Percentiles rank a stretch among this genome's conserved stretches.
These are phyloP conservation scores for Spisula solida DNA, from an alignment of 2,888 invertebrate species.

Conservation along the genomic window DNA sequence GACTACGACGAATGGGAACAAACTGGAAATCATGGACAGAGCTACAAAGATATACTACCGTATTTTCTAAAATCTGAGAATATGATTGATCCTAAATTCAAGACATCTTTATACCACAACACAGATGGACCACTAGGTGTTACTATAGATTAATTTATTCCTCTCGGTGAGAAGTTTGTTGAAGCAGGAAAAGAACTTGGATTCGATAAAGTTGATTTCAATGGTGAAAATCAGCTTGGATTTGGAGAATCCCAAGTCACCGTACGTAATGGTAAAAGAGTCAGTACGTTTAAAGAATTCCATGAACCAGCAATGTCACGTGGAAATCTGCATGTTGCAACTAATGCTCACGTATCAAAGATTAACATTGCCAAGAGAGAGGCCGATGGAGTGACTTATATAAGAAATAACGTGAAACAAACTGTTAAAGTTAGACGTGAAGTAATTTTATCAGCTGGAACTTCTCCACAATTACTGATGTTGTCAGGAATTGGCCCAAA, in stretches of 20 bases:
- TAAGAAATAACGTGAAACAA: constrained; percentile 62
- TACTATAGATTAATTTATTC: constrained; percentile 11
- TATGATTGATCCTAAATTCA: constrained; percentile 11
- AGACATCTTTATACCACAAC: constrained; percentile 48
- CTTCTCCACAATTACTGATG: constrained; percentile 85
- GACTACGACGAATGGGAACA: constrained; percentile 66
- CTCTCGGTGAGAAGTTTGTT: constrained; percentile 18
- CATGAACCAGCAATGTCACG: constrained; percentile 79
- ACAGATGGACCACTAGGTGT: constrained; percentile 50
- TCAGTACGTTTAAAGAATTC: constrained; percentile 84
- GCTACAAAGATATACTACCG: constrained; percentile 64
- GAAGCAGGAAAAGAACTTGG: constrained; percentile 55
- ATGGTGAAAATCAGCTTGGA: constrained; percentile 59
- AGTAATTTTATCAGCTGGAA: constrained; percentile 85
- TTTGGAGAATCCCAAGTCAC: constrained; percentile 54
- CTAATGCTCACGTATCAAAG: constrained; percentile 75
- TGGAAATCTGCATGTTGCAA: constrained; percentile 78
- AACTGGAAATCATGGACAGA: constrained; percentile 57
- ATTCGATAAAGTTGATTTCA: constrained; percentile 58
- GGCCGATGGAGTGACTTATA: constrained; percentile 77
- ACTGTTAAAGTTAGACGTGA: constrained; percentile 74
- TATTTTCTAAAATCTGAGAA: constrained; percentile 67
- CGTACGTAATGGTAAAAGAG: constrained; percentile 77
- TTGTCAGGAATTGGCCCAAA: constrained; percentile 86
- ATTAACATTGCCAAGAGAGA: constrained; percentile 70